Evolutionary conservation across 1,140 invertebrate genomes (phyloP).

Genomic region (Nylanderia fulva): DNA sequence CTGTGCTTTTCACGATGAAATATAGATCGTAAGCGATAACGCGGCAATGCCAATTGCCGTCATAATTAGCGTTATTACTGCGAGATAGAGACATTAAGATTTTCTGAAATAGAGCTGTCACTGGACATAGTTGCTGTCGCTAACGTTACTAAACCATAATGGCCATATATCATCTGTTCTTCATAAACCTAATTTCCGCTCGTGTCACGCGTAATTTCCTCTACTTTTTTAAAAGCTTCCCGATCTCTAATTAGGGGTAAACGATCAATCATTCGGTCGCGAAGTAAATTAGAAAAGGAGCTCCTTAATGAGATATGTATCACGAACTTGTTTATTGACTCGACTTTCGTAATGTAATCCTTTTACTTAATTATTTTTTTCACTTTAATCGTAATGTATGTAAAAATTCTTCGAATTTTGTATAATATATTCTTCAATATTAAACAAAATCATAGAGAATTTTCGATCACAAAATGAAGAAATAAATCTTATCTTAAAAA

Average conservation of each 20-base stretch:
- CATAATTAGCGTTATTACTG: conserved; percentile 68
- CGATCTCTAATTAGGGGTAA: conserved; percentile 74
- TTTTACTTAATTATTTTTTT: background rate
- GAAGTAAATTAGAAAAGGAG: conserved; percentile 53
- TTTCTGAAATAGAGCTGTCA: conserved; percentile 66
- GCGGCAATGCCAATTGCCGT: conserved; percentile 34
- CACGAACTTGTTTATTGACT: conserved; percentile 41
- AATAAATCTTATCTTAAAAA: background rate
- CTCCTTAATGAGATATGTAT: conserved; percentile 64
- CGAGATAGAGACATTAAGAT: conserved; percentile 46
- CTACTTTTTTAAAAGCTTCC: conserved; percentile 70
- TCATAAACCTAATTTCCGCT: conserved; percentile 75
- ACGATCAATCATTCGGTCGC: conserved; percentile 70
- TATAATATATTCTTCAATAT: too few species aligned
- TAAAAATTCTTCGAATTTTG: background rate
- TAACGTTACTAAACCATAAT: conserved; percentile 73
- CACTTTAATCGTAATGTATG: background rate
- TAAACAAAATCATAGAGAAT: too few species aligned
- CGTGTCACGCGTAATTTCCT: conserved; percentile 77
- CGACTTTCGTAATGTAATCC: conserved; percentile 1
- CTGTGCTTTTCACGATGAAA: conserved; percentile 41
- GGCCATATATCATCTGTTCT: conserved; percentile 71
- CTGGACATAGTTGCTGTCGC: conserved; percentile 61
- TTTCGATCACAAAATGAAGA: background rate
- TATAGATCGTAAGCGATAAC: conserved; percentile 27